Evolutionary conservation across 2,888 invertebrate species (phyloP).

Genomic region (Chloroclysta siterata): DNA sequence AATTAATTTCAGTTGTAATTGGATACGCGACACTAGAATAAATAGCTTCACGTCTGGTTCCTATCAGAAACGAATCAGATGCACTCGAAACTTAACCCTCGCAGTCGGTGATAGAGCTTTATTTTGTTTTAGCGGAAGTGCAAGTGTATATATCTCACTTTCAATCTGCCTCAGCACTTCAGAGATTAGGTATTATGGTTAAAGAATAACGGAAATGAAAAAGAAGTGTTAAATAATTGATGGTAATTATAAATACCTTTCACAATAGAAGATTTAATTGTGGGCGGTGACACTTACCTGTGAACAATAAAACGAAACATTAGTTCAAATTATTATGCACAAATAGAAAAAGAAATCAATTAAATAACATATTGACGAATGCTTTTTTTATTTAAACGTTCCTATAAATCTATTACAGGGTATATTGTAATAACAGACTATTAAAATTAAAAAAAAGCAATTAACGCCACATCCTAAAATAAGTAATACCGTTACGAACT

Average conservation of each 20-base stretch:
- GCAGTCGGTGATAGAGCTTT: constrained; percentile 40
- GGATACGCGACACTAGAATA: constrained; percentile 67
- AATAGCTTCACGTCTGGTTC: constrained; percentile 60
- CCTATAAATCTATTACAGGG: neutral
- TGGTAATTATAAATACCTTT: constrained; percentile 28
- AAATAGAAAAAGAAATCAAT: constrained; percentile 5
- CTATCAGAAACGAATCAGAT: constrained; percentile 46
- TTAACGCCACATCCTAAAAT: constrained; percentile 39
- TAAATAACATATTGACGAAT: neutral
- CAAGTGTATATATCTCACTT: constrained; percentile 48
- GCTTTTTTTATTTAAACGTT: neutral
- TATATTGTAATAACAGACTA: constrained; percentile 4
- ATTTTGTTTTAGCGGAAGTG: constrained; percentile 22
- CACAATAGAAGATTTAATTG: constrained; percentile 7
- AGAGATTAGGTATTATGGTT: constrained; percentile 52
- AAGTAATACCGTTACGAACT: constrained; percentile 43
- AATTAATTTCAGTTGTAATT: constrained; percentile 74
- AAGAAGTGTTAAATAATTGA: constrained; percentile 14
- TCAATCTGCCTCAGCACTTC: constrained; percentile 50
- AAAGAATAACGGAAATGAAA: constrained; percentile 31
- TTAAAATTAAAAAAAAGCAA: constrained; percentile 28
- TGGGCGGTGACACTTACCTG: constrained; percentile 35
- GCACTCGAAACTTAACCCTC: constrained; percentile 44
- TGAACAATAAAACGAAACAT: constrained; percentile 28
- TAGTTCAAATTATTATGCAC: constrained; percentile 3